Evolutionary conservation across 2,888 invertebrate species (phyloP).

Genomic region (Cataglyphis altisquamis): DNA sequence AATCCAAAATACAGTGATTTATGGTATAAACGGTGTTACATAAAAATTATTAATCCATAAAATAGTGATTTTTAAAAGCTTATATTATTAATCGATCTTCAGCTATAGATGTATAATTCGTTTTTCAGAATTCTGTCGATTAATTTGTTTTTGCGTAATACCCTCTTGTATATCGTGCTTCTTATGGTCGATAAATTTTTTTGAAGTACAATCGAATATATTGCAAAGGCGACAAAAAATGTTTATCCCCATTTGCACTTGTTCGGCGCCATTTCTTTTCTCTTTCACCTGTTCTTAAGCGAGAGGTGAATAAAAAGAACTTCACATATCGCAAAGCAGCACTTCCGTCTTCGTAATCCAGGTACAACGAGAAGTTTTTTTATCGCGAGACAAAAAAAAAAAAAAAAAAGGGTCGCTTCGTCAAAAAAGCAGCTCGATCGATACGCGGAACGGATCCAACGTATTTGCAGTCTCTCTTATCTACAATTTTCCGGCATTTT

Average conservation of each 20-base stretch:
- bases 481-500: slow-evolving; percentile 57
- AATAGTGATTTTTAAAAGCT: neutral
- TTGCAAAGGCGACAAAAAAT: slow-evolving; percentile 14
- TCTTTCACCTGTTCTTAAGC: slow-evolving; percentile 47
- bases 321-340: slow-evolving; percentile 44
- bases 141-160: neutral
- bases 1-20: neutral
- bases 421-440: slow-evolving; percentile 42
- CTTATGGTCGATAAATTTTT: neutral
- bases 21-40: neutral
- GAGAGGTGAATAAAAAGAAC: slow-evolving; percentile 41
- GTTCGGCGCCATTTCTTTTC: slow-evolving; percentile 26
- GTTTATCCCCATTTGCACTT: slow-evolving; percentile 34
- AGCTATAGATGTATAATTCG: neutral
- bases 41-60: neutral
- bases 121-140: neutral
- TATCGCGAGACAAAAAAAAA: slow-evolving; percentile 49
- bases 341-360: slow-evolving; percentile 54
- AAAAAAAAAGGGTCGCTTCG: slow-evolving; percentile 49
- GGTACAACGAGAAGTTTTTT: slow-evolving; percentile 48
- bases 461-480: slow-evolving; percentile 51
- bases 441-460: slow-evolving; percentile 49
- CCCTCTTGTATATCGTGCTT: neutral
- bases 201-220: slow-evolving; percentile 5
- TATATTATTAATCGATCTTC: neutral